phyloP scores from a whole-genome alignment of 2,888 invertebrate genomes.

The Balanococcus diminutus region DNA sequence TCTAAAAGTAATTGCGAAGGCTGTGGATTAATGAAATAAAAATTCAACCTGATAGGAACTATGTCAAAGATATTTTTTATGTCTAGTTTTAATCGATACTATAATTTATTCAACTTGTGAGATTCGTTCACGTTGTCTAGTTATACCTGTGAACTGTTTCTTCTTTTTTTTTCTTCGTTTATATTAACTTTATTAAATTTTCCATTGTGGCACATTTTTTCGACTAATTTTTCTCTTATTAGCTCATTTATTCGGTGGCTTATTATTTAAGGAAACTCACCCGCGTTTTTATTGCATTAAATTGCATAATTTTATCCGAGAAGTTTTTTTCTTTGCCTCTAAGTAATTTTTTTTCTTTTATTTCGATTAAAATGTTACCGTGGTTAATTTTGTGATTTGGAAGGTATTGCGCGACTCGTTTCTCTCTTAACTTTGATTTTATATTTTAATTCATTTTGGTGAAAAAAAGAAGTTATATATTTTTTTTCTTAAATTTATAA shows the following conservation, averaged over 20 bases:
- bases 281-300: background rate
- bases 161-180: background rate
- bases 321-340: background rate
- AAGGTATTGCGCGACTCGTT: conserved; percentile 25
- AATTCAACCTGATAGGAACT: background rate
- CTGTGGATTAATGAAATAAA: conserved; percentile 5
- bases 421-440: conserved; percentile 22
- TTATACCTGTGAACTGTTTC: background rate
- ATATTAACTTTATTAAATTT: background rate
- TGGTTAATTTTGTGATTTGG: conserved; percentile 6
- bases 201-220: background rate
- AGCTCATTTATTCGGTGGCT: background rate
- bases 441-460: background rate
- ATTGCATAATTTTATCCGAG: background rate
- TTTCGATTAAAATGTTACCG: conserved; percentile 3
- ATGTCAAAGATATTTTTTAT: background rate
- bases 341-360: background rate
- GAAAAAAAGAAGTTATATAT: background rate
- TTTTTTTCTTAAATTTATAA: background rate
- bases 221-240: background rate
- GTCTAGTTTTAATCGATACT: background rate
- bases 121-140: background rate
- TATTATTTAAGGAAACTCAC: background rate
- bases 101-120: background rate
- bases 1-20: conserved; percentile 23